Evolutionary conservation across 2,113 vertebrate species (phyloP), one percentile per base, ranked within the genome.

Genomic region (Phyllostomus hastatus): DNA sequence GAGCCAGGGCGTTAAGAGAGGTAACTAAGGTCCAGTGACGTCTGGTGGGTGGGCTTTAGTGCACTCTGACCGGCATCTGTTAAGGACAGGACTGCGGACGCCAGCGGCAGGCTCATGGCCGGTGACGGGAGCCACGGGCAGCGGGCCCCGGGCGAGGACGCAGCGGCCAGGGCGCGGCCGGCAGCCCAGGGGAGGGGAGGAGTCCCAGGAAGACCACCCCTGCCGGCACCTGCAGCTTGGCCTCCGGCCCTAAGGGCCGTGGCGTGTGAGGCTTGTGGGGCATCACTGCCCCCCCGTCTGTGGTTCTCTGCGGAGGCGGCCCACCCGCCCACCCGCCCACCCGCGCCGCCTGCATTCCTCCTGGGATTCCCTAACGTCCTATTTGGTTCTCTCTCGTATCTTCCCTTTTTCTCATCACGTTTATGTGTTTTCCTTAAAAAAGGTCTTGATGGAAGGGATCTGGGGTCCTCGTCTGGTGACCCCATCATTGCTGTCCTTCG

Each of bases 261-360:
- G 35, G 11, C 10, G 35, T 19, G 2, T 5, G 17, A 10, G n/a
- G 12, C 10, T 33, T 15, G 28, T 33, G 61, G 3, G 28, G 19
- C 10, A 1, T 10, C 2, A 38, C 4, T n/a, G n/a, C 67, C 3
- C 2, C 7, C 5, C 17, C 8, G 3, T 3, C 66, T 19, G 17
- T 5, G 66, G 22, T 15, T 14, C 43, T 15, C 28, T 17, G 72
- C 8, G 28, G 43, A 28, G 69, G 69, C 10, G 0, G 35, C 10
- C 35, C 9, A 6, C 69, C 19, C n/a, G 2, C 35, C 19, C 38
- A 24, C 1, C 11, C n/a, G 1, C 3, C 15, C 16, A 0, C 7
- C 26, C 15, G 1, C 4, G 15, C 43, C 19, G 28, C 46, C 9
- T 33, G 9, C 33, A 20, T 52, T n/a, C 5, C 69, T 7, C 16